phyloP scores from a whole-genome alignment of 2,113 vertebrate genomes.

The Megaceryle maxima region DNA sequence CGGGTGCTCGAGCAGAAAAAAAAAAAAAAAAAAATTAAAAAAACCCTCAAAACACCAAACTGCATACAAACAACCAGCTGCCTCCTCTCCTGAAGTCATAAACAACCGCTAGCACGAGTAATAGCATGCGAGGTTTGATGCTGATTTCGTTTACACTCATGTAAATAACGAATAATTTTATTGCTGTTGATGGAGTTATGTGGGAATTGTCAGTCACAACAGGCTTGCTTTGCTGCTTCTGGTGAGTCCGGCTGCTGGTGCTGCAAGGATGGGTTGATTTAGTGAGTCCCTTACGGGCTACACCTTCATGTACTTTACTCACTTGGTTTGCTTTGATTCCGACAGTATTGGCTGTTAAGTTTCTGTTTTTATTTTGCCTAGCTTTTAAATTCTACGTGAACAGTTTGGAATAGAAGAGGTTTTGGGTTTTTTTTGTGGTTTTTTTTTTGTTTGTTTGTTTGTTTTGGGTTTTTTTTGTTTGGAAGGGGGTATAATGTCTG shows the following conservation, averaged over 20 bases:
- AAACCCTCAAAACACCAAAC: background rate
- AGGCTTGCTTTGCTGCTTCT: background rate
- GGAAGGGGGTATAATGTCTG: background rate
- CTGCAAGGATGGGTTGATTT: background rate
- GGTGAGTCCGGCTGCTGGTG: background rate
- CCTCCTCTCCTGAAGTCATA: background rate
- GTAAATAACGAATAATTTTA: background rate
- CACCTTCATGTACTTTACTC: accelerated
- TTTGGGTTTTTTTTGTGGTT: background rate
- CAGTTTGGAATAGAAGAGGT: background rate
- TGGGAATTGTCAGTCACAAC: background rate
- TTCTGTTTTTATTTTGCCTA: background rate
- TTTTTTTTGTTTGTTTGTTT: background rate
- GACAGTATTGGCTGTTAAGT: background rate
- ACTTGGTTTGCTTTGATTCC: background rate
- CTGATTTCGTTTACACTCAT: background rate
- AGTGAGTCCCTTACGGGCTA: accelerated
- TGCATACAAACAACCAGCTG: background rate
- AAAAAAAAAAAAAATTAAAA: background rate
- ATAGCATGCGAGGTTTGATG: background rate
- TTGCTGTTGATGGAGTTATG: background rate
- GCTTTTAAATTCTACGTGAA: background rate
- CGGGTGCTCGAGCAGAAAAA: background rate
- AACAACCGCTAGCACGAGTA: background rate
- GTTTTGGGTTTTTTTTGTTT: no score